Percentiles rank a stretch among this genome's conserved stretches.
Evolutionary conservation across 2,113 vertebrate species (phyloP).

Genomic region (Ciconia maguari): DNA sequence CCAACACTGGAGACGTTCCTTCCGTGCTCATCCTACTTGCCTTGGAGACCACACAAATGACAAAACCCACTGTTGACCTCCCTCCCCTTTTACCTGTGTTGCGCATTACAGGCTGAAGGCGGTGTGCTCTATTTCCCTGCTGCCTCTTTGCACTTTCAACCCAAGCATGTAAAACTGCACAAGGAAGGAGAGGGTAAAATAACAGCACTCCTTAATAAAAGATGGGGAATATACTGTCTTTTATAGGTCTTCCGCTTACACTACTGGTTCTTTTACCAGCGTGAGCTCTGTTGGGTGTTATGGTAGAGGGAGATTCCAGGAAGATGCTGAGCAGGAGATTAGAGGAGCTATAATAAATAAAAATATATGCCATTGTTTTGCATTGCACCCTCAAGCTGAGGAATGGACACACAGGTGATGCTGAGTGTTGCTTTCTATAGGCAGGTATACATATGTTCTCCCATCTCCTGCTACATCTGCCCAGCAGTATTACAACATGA

Average conservation of each 20-base stretch:
- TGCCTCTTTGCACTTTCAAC: neutral
- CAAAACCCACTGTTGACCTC: neutral
- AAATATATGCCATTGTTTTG: neutral
- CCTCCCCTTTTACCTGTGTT: neutral
- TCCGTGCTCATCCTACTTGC: neutral
- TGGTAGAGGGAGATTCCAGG: neutral
- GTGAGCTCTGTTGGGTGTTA: neutral
- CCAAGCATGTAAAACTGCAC: neutral
- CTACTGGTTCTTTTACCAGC: neutral
- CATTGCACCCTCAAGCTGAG: neutral
- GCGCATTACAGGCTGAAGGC: neutral
- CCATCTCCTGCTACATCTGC: neutral
- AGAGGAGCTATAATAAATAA: neutral
- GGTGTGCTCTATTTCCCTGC: neutral
- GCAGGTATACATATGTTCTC: neutral
- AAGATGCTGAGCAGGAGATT: neutral
- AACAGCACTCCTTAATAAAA: neutral
- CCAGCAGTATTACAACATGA: neutral
- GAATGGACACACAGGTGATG: neutral
- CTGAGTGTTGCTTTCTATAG: neutral
- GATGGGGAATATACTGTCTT: neutral
- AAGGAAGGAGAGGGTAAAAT: conserved; percentile 1
- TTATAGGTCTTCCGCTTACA: neutral
- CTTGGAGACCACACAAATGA: neutral
- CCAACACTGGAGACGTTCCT: neutral